These are phyloP conservation scores for Atta texana DNA, from an alignment of 1,140 invertebrate species.

Conservation along the genomic window DNA sequence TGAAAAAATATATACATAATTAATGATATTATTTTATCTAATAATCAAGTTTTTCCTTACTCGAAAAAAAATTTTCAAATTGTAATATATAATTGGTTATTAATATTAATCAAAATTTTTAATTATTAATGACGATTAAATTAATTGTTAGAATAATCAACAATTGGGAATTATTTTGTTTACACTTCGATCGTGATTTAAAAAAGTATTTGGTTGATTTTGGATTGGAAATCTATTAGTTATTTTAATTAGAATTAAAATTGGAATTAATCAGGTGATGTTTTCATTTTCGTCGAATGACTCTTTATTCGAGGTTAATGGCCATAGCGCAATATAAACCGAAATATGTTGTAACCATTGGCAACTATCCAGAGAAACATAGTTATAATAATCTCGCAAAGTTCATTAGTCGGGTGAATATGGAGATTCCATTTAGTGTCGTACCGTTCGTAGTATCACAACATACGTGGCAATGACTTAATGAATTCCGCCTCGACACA, in stretches of 20 bases:
- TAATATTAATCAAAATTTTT: neutral
- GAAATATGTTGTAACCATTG: conserved; percentile 81
- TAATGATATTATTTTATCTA: neutral
- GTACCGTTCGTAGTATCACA: conserved; percentile 22
- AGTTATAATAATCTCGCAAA: conserved; percentile 80
- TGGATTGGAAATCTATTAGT: conserved; percentile 38
- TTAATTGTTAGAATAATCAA: conserved; percentile 16
- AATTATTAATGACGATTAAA: neutral
- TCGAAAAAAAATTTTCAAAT: neutral
- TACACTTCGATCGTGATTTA: neutral
- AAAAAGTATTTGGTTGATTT: conserved; percentile 2
- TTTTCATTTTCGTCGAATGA: neutral
- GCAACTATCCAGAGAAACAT: conserved; percentile 74
- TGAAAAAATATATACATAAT: neutral
- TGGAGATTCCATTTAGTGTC: conserved; percentile 66
- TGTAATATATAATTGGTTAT: neutral
- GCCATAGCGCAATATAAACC: conserved; percentile 73
- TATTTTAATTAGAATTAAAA: conserved; percentile 42
- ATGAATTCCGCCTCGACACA: conserved; percentile 73
- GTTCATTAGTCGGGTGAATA: conserved; percentile 76
- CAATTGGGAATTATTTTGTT: neutral
- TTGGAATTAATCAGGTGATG: conserved; percentile 22
- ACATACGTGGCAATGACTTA: conserved; percentile 60
- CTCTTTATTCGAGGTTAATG: conserved; percentile 76
- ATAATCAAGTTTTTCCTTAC: neutral